Evolutionary conservation across 2,113 vertebrate genomes (phyloP), one percentile per base, ranked within the genome.

Genomic region (Syngnathoides biaculeatus): DNA sequence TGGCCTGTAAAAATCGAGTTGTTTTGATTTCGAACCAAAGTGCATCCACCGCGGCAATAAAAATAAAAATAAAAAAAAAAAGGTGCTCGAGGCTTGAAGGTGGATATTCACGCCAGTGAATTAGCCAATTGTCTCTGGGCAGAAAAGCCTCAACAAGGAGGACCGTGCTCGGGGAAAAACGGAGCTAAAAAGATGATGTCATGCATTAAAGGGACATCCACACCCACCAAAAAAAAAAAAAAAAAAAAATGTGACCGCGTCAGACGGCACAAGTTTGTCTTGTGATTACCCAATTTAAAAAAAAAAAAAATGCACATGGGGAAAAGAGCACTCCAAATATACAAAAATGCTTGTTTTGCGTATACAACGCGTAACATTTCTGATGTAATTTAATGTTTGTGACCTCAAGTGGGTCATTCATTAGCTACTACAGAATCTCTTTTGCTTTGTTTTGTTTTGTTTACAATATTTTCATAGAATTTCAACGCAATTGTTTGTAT

Each of bases 91-190:
- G 22, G 66, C 4, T n/a, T 15, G 0, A 66, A 65, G 67, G 68
- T 64, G 70, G 69, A 80, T 79, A n/a, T n/a, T n/a, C 86, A 79
- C 78, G 76, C 80, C 43, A 42, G 67, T 65, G 86, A 89, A 85
- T 86, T 75, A 84, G 81, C 76, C 84, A 88, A 90, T 90, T 90
- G 87, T 90, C 87, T 90, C 89, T 86, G 87, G 87, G 87, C 86
- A 89, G 87, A 89, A 89, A 85, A 89, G 75, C 72, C 79, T 82
- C 73, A 82, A 84, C 81, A 74, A 78, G 53, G 73, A 75, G 83
- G 83, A 80, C 82, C 76, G 74, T 68, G 79, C 74, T n/a, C 67
- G 72, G 63, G 57, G 47, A 43, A 38, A 67, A 77, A 75, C 68
- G 69, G 68, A 81, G 78, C 78, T 67, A 72, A 79, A 57, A 75